Evolutionary conservation across 2,797 vertebrate genomes (phyloP).

Genomic region (Chiloscyllium punctatum): DNA sequence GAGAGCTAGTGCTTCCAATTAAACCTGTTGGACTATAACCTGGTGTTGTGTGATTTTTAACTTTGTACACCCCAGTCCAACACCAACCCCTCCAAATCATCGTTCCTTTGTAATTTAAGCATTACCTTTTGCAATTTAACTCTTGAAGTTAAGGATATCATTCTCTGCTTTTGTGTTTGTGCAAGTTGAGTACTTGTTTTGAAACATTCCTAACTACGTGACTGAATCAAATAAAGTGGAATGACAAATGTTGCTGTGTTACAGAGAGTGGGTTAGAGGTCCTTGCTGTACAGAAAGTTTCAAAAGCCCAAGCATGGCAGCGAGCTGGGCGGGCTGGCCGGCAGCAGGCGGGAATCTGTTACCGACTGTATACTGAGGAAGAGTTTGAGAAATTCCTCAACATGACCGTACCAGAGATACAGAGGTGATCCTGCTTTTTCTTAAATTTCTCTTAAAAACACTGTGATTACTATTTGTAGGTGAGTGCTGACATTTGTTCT

Average conservation of each 20-base stretch:
- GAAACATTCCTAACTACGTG: background rate
- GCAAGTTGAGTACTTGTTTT: background rate
- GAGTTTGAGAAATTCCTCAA: conserved; percentile 82
- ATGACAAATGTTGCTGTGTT: conserved; percentile 5
- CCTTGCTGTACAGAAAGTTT: conserved; percentile 84
- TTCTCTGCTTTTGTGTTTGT: background rate
- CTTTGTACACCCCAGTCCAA: too few species aligned
- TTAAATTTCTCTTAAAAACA: background rate
- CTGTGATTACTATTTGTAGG: background rate
- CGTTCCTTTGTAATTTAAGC: too few species aligned
- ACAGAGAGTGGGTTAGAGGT: conserved; percentile 86
- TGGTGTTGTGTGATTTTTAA: too few species aligned
- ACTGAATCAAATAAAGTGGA: background rate
- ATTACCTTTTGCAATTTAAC: background rate
- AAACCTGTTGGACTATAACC: too few species aligned
- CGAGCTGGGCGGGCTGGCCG: conserved; percentile 83
- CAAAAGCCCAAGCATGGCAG: conserved; percentile 96
- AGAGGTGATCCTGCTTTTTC: conserved; percentile 63
- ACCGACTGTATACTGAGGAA: conserved; percentile 87
- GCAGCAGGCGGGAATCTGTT: conserved; percentile 79
- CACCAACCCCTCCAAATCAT: too few species aligned
- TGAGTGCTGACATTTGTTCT: background rate
- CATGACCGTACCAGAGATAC: conserved; percentile 91
- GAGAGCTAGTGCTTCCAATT: too few species aligned
- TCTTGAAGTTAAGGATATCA: background rate